A percentile compares a stretch with the other conserved stretches of the same genome.
phyloP scores from a whole-genome alignment of 2,888 invertebrate genomes.

The Melieria omissa region DNA sequence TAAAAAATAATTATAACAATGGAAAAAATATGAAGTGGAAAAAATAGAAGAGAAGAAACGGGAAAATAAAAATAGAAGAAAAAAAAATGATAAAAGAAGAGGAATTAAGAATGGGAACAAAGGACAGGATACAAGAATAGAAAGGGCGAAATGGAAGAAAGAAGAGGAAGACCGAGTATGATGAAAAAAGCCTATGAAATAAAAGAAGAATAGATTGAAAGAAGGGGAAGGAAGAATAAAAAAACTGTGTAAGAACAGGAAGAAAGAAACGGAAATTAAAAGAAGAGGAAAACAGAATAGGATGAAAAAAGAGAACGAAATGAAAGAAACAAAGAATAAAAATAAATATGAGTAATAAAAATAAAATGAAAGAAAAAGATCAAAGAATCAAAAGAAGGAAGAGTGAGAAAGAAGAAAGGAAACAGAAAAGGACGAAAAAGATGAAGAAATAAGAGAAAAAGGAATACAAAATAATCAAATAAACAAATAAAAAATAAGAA shows the following conservation, averaged over 20 bases:
- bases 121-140: background rate
- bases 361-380: background rate
- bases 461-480: background rate
- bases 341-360: background rate
- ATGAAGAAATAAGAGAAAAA: background rate
- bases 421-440: background rate
- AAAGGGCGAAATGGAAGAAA: background rate
- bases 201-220: background rate
- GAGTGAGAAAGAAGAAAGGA: background rate
- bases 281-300: background rate
- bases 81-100: background rate
- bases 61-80: background rate
- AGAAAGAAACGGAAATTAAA: background rate
- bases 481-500: background rate
- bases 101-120: background rate
- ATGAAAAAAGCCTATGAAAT: background rate
- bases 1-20: background rate
- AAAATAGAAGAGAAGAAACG: background rate
- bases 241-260: background rate
- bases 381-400: background rate
- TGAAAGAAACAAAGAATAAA: background rate
- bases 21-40: too few species aligned
- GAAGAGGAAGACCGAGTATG: background rate
- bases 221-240: background rate
- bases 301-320: background rate